Percentiles rank a stretch among this genome's conserved stretches.
Conservation (phyloP, 1,140 invertebrate genomes). For the Heterodera schachtii region DNA sequence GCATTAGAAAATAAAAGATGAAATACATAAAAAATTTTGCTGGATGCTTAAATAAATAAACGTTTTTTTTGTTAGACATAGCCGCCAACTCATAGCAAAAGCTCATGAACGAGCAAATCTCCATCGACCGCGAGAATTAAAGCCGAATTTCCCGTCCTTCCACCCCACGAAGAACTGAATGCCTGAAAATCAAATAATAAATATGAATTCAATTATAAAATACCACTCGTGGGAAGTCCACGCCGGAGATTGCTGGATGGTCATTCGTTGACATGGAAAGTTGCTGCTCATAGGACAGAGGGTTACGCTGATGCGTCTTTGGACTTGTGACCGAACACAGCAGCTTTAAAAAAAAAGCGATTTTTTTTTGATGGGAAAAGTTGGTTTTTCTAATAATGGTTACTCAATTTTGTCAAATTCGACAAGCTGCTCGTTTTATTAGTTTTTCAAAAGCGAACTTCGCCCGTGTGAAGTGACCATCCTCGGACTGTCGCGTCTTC, state of each 20-base stretch:
- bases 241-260: background rate
- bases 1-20: too few relatives aligned
- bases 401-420: too few relatives aligned
- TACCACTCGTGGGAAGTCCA: conserved; percentile 29
- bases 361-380: too few relatives aligned
- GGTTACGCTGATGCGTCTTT: background rate
- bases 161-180: conserved; percentile 29
- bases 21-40: too few relatives aligned
- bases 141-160: conserved; percentile 29
- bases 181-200: background rate
- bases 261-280: background rate
- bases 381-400: too few relatives aligned
- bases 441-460: conserved; percentile 1
- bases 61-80: too few relatives aligned
- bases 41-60: too few relatives aligned
- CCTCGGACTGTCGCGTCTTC: conserved; percentile 36
- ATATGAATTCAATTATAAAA: background rate
- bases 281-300: background rate
- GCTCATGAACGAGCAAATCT: conserved; percentile 37
- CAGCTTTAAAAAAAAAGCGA: background rate
- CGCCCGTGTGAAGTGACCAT: conserved; percentile 35
- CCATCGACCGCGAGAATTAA: conserved; percentile 35
- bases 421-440: too few relatives aligned
- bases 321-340: conserved; percentile 21
- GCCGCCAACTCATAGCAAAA: conserved; percentile 12